phyloP scores from a whole-genome alignment of 2,888 invertebrate genomes.

The Diaperis boleti region DNA sequence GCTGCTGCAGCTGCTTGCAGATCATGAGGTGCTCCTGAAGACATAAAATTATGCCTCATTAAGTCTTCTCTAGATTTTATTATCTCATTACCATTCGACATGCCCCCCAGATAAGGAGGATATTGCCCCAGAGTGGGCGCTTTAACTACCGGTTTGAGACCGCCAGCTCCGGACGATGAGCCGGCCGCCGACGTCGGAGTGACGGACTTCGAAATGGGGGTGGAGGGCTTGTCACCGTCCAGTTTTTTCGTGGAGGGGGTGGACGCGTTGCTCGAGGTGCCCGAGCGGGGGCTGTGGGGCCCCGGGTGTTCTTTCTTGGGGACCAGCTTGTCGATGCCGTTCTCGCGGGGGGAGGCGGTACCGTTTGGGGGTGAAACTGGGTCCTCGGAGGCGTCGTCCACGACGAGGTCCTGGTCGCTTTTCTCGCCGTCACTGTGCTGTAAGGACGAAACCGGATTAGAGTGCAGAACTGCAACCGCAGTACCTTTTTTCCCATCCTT shows the following conservation, averaged over 20 bases:
- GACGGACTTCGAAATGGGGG: slow-evolving; percentile 91
- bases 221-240: slow-evolving; percentile 88
- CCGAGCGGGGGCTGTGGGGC: slow-evolving; percentile 82
- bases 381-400: slow-evolving; percentile 94
- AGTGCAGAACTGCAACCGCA: too few species aligned
- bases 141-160: slow-evolving; percentile 71
- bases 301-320: slow-evolving; percentile 81
- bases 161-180: slow-evolving; percentile 65
- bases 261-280: slow-evolving; percentile 91
- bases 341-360: slow-evolving; percentile 90
- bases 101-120: slow-evolving; percentile 71
- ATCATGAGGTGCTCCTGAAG: slow-evolving; percentile 71
- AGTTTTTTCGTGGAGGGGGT: slow-evolving; percentile 89
- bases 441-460: background rate
- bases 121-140: slow-evolving; percentile 70
- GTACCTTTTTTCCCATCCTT: too few species aligned
- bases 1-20: slow-evolving; percentile 70
- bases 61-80: background rate
- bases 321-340: slow-evolving; percentile 84
- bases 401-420: slow-evolving; percentile 92
- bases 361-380: slow-evolving; percentile 88
- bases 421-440: slow-evolving; percentile 87
- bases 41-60: slow-evolving; percentile 35
- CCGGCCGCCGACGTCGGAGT: slow-evolving; percentile 81
- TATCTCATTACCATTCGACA: slow-evolving; percentile 65